Conservation (phyloP, 2,113 vertebrate species). For the Otis tarda region DNA sequence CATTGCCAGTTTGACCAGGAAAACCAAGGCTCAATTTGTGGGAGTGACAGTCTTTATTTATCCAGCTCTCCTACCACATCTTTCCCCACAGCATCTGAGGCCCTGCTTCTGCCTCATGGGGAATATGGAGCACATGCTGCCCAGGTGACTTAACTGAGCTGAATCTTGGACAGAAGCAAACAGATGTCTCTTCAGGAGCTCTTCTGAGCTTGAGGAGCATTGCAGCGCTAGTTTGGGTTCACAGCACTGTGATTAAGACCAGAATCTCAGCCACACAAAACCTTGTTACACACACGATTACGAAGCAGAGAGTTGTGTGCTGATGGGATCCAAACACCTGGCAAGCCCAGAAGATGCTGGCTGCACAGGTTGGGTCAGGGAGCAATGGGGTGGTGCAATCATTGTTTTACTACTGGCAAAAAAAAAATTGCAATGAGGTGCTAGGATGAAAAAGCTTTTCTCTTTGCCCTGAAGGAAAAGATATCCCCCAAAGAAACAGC, state of each 20-base stretch:
- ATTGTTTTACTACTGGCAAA: not conserved
- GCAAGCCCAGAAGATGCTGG: not conserved
- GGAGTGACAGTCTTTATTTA: not conserved
- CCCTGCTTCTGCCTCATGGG: not conserved
- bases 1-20: not conserved
- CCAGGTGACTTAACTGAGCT: not conserved
- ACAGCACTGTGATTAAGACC: not conserved
- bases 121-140: not conserved
- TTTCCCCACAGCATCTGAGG: not conserved
- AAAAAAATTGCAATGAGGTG: not conserved
- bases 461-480: not conserved
- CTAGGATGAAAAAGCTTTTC: not conserved
- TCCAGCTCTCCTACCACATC: not conserved
- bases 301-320: not conserved
- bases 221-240: not conserved
- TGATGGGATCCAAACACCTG: not conserved
- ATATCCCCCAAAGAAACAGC: not conserved
- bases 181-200: not conserved
- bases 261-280: not conserved
- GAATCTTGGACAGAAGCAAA: not conserved
- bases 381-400: not conserved
- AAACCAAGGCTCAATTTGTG: not conserved
- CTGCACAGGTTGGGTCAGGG: not conserved
- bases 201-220: not conserved
- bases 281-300: not conserved